Base-by-base conservation (phyloP, 2,113 vertebrate genomes). In the Alligator mississippiensis region DNA sequence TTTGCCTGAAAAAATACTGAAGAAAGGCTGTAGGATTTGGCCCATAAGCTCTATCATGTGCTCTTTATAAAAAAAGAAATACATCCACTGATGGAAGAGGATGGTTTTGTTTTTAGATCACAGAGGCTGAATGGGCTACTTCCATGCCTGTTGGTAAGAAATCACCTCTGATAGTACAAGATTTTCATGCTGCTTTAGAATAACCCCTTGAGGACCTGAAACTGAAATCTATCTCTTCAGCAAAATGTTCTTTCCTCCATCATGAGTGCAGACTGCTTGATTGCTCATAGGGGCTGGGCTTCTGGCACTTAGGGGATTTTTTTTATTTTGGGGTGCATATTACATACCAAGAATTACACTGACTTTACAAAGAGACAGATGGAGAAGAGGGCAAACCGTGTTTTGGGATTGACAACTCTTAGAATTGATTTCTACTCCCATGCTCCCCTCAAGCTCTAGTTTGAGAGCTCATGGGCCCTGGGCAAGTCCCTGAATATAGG, bases 201-300 rank as follows among this genome's bases (percentile, higher is more conserved):
- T 28, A 90, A 93, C 95, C 88, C 85, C 77, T 68, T 87, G 82
- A 82, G 91, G 96, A 93, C 77, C 88, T 76, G 54, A 88, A 90
- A 79, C 4, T 24, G 82, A 85, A 93, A 92, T 89, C 80, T 74
- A 12, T 24, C 24, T 47, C 70, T 22, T 74, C 70, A 38, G 12
- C 60, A 38, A 92, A 84, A 88, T 94, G 84, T 90, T 68, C 47
- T 57, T 22, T 60, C 3, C 1, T 87, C 91, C 84, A 72, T 77
- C 30, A 59, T 0, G 5, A 6, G 2, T 54, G 85, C 82, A 34
- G n/a, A 61, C 82, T 93, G 81, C 66, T 77, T 87, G 8, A 11
- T 59, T 66, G 66, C 80, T 90, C 60, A 60, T 83, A 82, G 60
- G 34, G 86, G 90, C 86, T 54, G 64, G 34, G 13, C 18, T 91